Conservation (phyloP, 2,113 vertebrate species). For the Trinectes maculatus region DNA sequence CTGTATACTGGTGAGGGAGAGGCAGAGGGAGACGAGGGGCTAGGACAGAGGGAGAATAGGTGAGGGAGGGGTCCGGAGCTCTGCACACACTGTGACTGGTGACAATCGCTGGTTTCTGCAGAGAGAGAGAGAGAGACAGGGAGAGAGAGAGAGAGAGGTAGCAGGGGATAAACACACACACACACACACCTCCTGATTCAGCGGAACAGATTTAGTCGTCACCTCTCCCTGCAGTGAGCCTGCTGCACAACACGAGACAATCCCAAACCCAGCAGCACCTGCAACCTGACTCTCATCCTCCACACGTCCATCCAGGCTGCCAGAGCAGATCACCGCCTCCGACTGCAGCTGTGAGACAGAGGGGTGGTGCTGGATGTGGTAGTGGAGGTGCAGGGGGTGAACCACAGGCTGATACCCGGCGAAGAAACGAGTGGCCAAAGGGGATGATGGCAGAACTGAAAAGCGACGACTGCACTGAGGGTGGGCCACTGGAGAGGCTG, state of each 20-base stretch:
- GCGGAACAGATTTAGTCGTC: slow-evolving; percentile 69
- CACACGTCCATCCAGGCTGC: slow-evolving; percentile 8
- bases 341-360: slow-evolving; percentile 32
- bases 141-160: slow-evolving; percentile 39
- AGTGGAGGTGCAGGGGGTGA: background rate
- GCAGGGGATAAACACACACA: slow-evolving; percentile 41
- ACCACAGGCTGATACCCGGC: too few relatives aligned
- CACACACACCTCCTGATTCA: slow-evolving; percentile 69
- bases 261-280: slow-evolving; percentile 39
- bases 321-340: slow-evolving; percentile 49
- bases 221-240: slow-evolving; percentile 52
- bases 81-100: slow-evolving; percentile 70
- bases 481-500: slow-evolving; percentile 33
- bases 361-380: background rate
- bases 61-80: slow-evolving; percentile 54
- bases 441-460: slow-evolving; percentile 39
- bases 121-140: slow-evolving; percentile 36
- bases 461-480: slow-evolving; percentile 37
- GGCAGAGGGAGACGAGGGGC: slow-evolving; percentile 45
- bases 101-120: slow-evolving; percentile 71
- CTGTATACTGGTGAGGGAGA: slow-evolving; percentile 66
- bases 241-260: slow-evolving; percentile 52
- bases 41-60: slow-evolving; percentile 13
- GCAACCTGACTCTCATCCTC: slow-evolving; percentile 15
- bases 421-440: too few relatives aligned